phyloP scores from a whole-genome alignment of 2,888 invertebrate genomes.

The Eristalis arbustorum region DNA sequence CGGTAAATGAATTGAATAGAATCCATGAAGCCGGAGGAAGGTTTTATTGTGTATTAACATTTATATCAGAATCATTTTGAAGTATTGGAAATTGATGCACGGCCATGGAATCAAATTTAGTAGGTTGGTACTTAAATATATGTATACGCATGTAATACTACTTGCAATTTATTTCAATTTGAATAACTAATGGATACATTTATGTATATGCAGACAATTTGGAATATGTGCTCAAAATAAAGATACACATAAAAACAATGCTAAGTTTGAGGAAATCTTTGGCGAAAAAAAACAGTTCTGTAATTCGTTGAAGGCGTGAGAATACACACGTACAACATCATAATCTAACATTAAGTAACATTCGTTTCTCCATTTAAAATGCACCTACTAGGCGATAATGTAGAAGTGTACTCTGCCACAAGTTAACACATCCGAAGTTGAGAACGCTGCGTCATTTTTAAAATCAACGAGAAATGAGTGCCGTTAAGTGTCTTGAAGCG shows the following conservation, averaged over 20 bases:
- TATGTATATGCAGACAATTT: no score
- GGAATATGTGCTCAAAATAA: no score
- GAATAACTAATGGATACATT: no score
- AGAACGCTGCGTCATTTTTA: constrained; percentile 31
- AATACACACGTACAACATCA: background rate
- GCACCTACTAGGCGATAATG: background rate
- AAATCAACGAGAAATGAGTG: constrained; percentile 25
- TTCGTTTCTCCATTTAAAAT: no score
- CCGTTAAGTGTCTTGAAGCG: constrained; percentile 13
- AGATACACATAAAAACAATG: no score
- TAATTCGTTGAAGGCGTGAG: no score
- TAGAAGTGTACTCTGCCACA: background rate
- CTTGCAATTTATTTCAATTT: no score
- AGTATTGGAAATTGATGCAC: background rate
- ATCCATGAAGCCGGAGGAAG: background rate
- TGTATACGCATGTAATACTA: no score
- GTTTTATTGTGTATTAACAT: background rate
- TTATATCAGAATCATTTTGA: background rate
- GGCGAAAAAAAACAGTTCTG: no score
- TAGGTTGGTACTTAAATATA: no score
- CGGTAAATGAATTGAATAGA: background rate
- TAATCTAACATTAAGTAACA: no score
- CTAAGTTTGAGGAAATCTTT: no score
- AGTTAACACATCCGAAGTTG: constrained; percentile 4
- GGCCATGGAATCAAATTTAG: background rate